Evolutionary conservation across 2,888 invertebrate species (phyloP), one percentile per base, ranked within the genome.

Genomic region (Bombylius major): DNA sequence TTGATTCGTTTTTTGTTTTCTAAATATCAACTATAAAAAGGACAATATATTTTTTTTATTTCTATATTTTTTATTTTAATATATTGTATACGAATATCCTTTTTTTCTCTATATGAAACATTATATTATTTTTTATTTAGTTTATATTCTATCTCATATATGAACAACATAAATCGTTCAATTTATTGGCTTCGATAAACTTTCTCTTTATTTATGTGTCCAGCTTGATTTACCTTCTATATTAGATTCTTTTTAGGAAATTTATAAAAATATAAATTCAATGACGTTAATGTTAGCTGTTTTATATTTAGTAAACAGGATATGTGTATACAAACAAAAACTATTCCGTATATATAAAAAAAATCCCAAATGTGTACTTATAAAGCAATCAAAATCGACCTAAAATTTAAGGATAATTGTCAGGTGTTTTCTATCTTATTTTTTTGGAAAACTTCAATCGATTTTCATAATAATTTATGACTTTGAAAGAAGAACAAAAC

Each of bases 181-280:
- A 54, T 59, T 59, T 59, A 59, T 59, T 53, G 59, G 54, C 45
- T 56, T 51, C 58, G 59, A 59, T 58, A 59, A 59, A 59, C 50
- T 58, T 59, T 58, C n/a, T 54, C 53, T 56, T 52, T 53, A 51
- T 55, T 54, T 54, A 46, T 54, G 50, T 39, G 23, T 47, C 49
- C 23, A 51, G 44, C 42, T 55, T 49, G 34, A 34, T 13, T 23
- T 23, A 23, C 23, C 23, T 23, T 23, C 23, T 23, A 23, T 23
- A 23, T 23, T 23, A 23, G 23, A 23, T 23, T 23, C 23, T 23
- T 23, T n/a, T 23, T 23, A 23, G 23, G 23, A 23, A 23, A 23
- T 23, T 23, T 23, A 23, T 23, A 23, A 23, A 23, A 23, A 23
- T 23, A 23, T 23, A 23, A 23, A 23, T 23, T 23, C 23, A 23